Base-by-base conservation (phyloP, 2,797 vertebrate species). In the Schizothorax lantsangensis region DNA sequence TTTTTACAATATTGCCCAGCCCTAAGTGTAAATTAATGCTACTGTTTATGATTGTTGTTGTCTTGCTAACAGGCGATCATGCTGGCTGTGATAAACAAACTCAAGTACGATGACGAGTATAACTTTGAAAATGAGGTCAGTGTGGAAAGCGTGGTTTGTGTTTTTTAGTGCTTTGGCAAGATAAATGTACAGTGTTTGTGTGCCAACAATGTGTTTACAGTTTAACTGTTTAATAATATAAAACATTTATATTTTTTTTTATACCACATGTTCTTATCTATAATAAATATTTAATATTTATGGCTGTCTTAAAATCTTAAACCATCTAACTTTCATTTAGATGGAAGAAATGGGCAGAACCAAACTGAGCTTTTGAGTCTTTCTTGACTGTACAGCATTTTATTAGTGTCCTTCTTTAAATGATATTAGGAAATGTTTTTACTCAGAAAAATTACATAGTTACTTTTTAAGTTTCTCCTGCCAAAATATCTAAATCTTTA, bases 121-220 rank as follows among this genome's bases (percentile, higher is more conserved):
- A 99, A 99, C 92, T 99, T 99, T 94, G 98, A 99, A 91, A 99
- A 98, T 82, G 98, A 99, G 97, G 98, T 98, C 94, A 93, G 90
- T 43, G 23, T 59, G 52, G 19, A 36, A 78, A 78, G 73, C 3
- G 17, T 15, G 7, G 0, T 12, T 3, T 8, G 2, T 4, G 7
- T 19, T 36, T 40, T 30, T 73, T 74, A 10, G n/a, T 12, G 49
- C 30, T 77, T 77, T 77, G 26, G 43, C n/a, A 17, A 26, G 17
- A 26, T 26, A 26, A 26, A 49, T 74, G 72, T 30, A 26, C 12
- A 9, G 43, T 36, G 26, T 77, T 52, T 33, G 30, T 6, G 26
- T 23, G 30, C 52, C 49, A 23, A 8, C 19, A 33, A 6, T 3
- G 26, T 52, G n/a, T 47, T 47, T 30, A 45, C 43, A 30, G 3